phyloP scores from a whole-genome alignment of 2,888 invertebrate species.

The Lepidochitona cinerea region DNA sequence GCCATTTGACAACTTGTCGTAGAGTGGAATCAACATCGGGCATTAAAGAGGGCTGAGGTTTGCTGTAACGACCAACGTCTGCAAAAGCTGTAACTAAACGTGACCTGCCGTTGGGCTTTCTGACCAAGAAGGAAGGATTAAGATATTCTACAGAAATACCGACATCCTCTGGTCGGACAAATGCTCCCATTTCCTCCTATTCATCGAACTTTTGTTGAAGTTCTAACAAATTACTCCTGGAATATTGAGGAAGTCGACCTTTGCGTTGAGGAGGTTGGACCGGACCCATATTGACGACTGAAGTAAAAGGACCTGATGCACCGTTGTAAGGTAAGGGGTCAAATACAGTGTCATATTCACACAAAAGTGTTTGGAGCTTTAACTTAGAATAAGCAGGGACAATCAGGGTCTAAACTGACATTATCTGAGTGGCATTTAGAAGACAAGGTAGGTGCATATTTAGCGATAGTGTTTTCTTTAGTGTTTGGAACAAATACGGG shows the following conservation, averaged over 20 bases:
- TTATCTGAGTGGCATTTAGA: too few relatives aligned
- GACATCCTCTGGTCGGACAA: conserved; percentile 30
- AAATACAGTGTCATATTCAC: conserved; percentile 31
- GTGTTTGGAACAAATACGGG: too few relatives aligned
- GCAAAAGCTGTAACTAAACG: conserved; percentile 42
- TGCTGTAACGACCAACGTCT: too few relatives aligned
- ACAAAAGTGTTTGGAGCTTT: conserved; percentile 14
- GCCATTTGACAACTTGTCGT: too few relatives aligned
- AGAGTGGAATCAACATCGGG: too few relatives aligned
- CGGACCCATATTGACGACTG: conserved; percentile 42
- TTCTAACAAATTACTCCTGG: conserved; percentile 30
- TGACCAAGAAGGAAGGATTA: conserved; percentile 44
- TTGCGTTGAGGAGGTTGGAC: conserved; percentile 41
- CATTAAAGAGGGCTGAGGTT: too few relatives aligned
- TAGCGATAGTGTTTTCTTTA: too few relatives aligned
- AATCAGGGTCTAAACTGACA: too few relatives aligned
- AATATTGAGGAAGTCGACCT: conserved; percentile 38
- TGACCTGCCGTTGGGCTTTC: conserved; percentile 29
- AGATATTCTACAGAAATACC: conserved; percentile 36
- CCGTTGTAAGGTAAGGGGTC: conserved; percentile 35
- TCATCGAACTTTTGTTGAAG: conserved; percentile 39
- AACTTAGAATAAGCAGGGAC: too few relatives aligned
- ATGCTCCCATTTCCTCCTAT: conserved; percentile 36
- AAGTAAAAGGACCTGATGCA: conserved; percentile 32
- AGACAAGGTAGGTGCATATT: too few relatives aligned